Evolutionary conservation across 2,797 vertebrate genomes (phyloP).

Genomic region (Ptychadena robeensis): DNA sequence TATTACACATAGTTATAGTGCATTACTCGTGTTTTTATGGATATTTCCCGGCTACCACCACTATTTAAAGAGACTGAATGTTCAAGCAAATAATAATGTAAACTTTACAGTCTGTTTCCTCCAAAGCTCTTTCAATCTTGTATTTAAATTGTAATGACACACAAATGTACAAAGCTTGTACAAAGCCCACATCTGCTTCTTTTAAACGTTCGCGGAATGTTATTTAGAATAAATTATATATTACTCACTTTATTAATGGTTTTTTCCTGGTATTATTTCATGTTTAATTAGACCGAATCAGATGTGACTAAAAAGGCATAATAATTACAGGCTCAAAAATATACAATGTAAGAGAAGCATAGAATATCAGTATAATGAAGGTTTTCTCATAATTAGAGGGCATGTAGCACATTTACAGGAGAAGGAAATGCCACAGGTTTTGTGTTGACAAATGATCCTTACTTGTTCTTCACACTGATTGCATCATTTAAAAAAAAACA

Average conservation of each 20-base stretch:
- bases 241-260: conserved; percentile 51
- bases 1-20: no score
- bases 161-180: conserved; percentile 47
- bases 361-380: conserved; percentile 25
- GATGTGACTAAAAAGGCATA: conserved; percentile 45
- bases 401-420: conserved; percentile 10
- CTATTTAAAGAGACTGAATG: not conserved
- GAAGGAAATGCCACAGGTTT: conserved; percentile 14
- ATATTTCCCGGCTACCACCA: no score
- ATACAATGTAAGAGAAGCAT: conserved; percentile 29
- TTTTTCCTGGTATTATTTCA: conserved; percentile 48
- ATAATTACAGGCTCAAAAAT: conserved; percentile 50
- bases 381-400: conserved; percentile 24
- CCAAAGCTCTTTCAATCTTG: conserved; percentile 1
- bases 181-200: conserved; percentile 34
- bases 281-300: conserved; percentile 53
- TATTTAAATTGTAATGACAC: conserved; percentile 26
- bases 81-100: not conserved
- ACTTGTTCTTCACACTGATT: not conserved
- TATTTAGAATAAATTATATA: conserved; percentile 53
- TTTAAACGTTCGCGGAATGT: conserved; percentile 28
- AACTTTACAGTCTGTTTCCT: conserved; percentile 7
- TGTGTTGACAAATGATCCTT: not conserved
- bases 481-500: not conserved
- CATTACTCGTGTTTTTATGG: no score